Evolutionary conservation across 2,888 invertebrate species (phyloP), one percentile per base, ranked within the genome.

Genomic region (Blera fallax): DNA sequence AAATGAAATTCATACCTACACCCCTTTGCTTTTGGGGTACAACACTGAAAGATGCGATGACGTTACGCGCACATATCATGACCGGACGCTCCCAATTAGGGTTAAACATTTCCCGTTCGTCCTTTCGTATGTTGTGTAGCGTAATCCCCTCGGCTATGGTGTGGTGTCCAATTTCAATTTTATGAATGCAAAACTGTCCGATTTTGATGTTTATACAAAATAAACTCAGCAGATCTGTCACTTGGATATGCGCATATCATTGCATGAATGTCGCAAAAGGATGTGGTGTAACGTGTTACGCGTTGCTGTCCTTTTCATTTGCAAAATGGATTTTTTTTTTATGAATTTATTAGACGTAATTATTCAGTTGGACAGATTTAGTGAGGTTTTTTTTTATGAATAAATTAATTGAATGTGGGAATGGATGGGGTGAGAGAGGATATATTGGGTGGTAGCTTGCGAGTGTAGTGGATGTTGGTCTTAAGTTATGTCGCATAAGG

Each of bases 211-310:
- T 87, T 87, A 73, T 82, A 77, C 77, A 82, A 82, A 82, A 81
- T 87, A 88, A 88, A 88, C 89, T 90, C 90, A 88, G 87, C 90
- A 89, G 88, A 90, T 90, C 91, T 91, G 90, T 91, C 91, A 90
- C 88, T 89, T 89, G 89, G 90, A 90, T 90, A 89, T 90, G 91
- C 89, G 82, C 76, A 81, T 87, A 87, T 67, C 60, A 77, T 79
- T 88, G 79, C 74, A 48, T 21, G 79, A 34, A 67, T 87, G 85
- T 77, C 65, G 54, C 88, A 85, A 82, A 88, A 88, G 88, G 87
- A 80, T 74, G 87, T 89, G 89, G 88, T n/a, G n/a, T 89, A 89
- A 88, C 88, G 88, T 87, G 90, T 89, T 89, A 87, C 87, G 62
- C 87, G 79, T 88, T 88, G 64, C 74, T 69, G 85, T 80, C 87